A percentile compares a stretch with the other conserved stretches of the same genome.
These are phyloP conservation scores for Pristionchus japonicus DNA, from an alignment of 2,888 invertebrate species.

Conservation along the genomic window DNA sequence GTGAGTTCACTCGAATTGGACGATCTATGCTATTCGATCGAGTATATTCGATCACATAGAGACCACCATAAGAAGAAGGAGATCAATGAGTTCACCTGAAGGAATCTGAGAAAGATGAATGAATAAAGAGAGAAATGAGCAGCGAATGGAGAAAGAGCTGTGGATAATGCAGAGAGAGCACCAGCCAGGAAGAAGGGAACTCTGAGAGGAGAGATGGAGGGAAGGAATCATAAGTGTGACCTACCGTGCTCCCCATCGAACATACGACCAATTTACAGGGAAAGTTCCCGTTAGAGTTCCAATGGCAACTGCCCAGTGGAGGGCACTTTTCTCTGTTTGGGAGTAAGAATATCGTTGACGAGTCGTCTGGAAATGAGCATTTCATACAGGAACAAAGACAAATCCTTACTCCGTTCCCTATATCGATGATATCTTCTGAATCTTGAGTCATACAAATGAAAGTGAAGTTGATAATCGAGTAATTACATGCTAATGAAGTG, in stretches of 20 bases:
- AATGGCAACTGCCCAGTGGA: slow-evolving; percentile 68
- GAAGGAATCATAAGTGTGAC: neutral
- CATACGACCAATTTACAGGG: slow-evolving; percentile 65
- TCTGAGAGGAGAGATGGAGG: neutral
- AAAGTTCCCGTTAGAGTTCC: slow-evolving; percentile 68
- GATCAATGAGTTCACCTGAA: slow-evolving; percentile 20
- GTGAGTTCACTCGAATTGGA: neutral
- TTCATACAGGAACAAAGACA: neutral
- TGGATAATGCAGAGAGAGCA: slow-evolving; percentile 23
- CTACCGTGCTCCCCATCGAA: slow-evolving; percentile 64
- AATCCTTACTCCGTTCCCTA: slow-evolving; percentile 30
- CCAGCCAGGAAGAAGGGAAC: slow-evolving; percentile 42
- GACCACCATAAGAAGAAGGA: neutral
- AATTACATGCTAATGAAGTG: slow-evolving; percentile 37
- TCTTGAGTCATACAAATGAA: slow-evolving; percentile 46
- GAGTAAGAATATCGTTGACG: slow-evolving; percentile 61
- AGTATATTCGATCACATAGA: neutral
- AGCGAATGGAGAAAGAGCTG: slow-evolving; percentile 31
- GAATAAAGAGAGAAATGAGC: slow-evolving; percentile 30
- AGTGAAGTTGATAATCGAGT: slow-evolving; percentile 42
- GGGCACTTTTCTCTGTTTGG: slow-evolving; percentile 58
- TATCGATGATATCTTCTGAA: slow-evolving; percentile 16
- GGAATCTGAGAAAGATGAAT: slow-evolving; percentile 22
- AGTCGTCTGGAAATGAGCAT: slow-evolving; percentile 50
- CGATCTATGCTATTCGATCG: neutral